Evolutionary conservation across 2,888 invertebrate genomes (phyloP), one percentile per base, ranked within the genome.

Genomic region (Callimorpha dominula): DNA sequence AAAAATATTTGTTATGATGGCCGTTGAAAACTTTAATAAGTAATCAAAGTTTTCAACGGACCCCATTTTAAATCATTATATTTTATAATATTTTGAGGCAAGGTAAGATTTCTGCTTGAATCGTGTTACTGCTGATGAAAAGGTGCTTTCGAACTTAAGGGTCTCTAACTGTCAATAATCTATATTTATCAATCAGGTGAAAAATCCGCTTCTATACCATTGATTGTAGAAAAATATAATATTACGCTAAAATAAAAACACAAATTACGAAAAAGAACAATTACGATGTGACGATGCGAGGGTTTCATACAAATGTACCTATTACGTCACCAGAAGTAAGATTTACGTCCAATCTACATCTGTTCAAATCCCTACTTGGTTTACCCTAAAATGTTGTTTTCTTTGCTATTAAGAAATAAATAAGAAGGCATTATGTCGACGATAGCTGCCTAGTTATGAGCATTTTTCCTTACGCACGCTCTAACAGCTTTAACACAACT

Each of bases 401-500:
- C 87, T 87, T 84, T 82, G 85, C 88, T 88, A 89, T 91, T 90
- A 89, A 87, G 87, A 88, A 86, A 89, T 87, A 91, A 89, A 89
- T 87, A 90, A 88, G 83, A 84, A 82, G 82, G 83, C 85, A 87
- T 87, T 86, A 88, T 85, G 87, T 86, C 82, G 86, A 82, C 87
- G 78, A 89, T 88, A 85, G 87, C 80, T 87, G 74, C 76, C 82
- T 82, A 72, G 74, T 84, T 84, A 84, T 82, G 71, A 79, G 57
- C 73, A 74, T 82, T 83, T 89, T 89, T 88, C 87, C 86, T 85
- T 82, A 84, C 83, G 83, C 85, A 84, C 81, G 81, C 81, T 84
- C 79, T 75, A 76, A 77, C 76, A 75, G 73, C 72, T 80, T 71
- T 78, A 76, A 70, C 77, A 72, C 71, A 71, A 71, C 67, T 54